A percentile compares a stretch with the other conserved stretches of the same genome.
These are phyloP conservation scores for Bovichtus diacanthus DNA, from an alignment of 2,797 vertebrate species.

Conservation along the genomic window DNA sequence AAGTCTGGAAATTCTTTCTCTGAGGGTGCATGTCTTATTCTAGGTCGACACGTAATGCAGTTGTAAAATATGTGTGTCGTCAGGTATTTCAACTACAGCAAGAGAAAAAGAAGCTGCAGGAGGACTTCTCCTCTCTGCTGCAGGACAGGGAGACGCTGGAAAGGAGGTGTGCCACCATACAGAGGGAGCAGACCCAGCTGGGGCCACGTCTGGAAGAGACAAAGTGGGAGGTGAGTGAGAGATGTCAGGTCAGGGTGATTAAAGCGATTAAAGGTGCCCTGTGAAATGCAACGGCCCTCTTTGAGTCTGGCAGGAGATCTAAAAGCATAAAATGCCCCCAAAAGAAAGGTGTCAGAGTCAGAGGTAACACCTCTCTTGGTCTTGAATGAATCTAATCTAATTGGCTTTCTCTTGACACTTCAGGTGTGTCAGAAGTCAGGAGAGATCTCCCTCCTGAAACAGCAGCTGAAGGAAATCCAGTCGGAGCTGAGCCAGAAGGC, in stretches of 20 bases:
- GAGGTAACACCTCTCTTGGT: slow-evolving; percentile 7
- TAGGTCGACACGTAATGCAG: neutral
- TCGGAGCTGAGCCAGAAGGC: slow-evolving; percentile 93
- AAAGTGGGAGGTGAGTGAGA: slow-evolving; percentile 93
- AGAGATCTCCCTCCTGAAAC: slow-evolving; percentile 97
- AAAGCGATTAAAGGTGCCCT: neutral
- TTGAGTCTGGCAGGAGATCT: neutral
- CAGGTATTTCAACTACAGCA: slow-evolving; percentile 96
- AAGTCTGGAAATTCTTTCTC: neutral
- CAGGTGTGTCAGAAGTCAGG: slow-evolving; percentile 99
- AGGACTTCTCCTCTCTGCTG: slow-evolving; percentile 94
- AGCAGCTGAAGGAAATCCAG: slow-evolving; percentile 97
- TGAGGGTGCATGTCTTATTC: neutral
- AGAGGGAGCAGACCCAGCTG: slow-evolving; percentile 94
- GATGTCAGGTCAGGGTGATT: neutral
- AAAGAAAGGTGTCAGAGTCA: neutral
- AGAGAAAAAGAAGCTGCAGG: slow-evolving; percentile 97
- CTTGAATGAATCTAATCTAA: too few relatives aligned
- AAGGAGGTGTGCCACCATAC: slow-evolving; percentile 92
- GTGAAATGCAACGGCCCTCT: neutral
- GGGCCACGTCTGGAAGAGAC: slow-evolving; percentile 97
- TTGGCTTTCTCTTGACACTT: neutral
- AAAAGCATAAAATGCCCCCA: neutral
- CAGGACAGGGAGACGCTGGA: slow-evolving; percentile 95
- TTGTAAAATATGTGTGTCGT: slow-evolving; percentile 19